These are phyloP conservation scores for Drosophila phalerata DNA, from an alignment of 2,888 invertebrate genomes.

Conservation along the genomic window DNA sequence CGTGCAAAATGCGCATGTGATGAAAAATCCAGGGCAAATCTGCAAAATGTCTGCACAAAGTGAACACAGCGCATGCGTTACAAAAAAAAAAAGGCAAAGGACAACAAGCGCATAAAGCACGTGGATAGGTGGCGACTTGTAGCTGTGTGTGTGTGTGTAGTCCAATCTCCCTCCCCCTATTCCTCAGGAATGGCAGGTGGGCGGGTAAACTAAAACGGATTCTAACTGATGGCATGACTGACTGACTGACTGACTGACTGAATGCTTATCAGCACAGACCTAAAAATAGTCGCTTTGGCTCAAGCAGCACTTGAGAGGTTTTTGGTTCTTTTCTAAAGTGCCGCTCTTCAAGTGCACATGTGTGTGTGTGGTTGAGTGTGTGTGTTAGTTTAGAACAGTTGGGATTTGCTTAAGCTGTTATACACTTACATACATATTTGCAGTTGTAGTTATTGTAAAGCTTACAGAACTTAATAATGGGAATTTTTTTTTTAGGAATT, in stretches of 20 bases:
- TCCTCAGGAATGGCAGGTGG: conserved; percentile 1
- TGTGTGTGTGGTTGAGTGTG: background rate
- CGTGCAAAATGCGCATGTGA: conserved; percentile 71
- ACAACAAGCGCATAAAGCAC: conserved; percentile 53
- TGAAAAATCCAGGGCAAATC: conserved; percentile 75
- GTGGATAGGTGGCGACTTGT: conserved; percentile 20
- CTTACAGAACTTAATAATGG: background rate
- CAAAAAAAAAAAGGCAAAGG: conserved; percentile 16
- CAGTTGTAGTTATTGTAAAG: conserved; percentile 2
- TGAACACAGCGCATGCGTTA: conserved; percentile 50
- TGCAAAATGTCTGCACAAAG: conserved; percentile 63
- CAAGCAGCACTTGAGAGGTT: conserved; percentile 37
- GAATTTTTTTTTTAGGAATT: background rate
- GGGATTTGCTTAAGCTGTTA: conserved; percentile 5
- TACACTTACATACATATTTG: background rate
- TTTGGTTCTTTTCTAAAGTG: conserved; percentile 11
- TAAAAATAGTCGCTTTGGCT: conserved; percentile 52
- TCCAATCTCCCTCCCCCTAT: background rate
- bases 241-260: conserved; percentile 18
- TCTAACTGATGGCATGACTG: conserved; percentile 23
- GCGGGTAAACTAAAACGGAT: conserved; percentile 1
- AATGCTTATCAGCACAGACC: conserved; percentile 42
- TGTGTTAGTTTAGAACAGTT: conserved; percentile 1
- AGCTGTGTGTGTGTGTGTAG: background rate
- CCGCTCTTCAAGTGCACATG: conserved; percentile 12